Evolutionary conservation across 2,113 vertebrate genomes (phyloP).

Genomic region (Triplophysa dalaica): DNA sequence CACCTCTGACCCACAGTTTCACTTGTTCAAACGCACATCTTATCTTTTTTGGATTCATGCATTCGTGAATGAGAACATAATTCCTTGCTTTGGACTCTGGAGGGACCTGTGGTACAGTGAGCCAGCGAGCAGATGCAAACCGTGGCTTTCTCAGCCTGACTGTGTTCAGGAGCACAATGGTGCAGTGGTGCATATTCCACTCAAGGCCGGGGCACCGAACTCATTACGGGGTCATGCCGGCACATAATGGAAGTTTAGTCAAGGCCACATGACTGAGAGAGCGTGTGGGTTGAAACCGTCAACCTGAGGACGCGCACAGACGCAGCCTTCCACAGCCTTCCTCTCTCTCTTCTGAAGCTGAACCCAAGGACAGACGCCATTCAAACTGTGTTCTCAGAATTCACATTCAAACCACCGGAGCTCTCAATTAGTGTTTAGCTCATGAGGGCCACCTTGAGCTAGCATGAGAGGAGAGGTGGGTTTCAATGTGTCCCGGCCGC

Average conservation of each 20-base stretch:
- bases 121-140: slow-evolving; percentile 22
- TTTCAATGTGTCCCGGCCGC: slow-evolving; percentile 34
- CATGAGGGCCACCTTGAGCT: slow-evolving; percentile 69
- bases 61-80: not conserved
- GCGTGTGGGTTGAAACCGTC: slow-evolving; percentile 54
- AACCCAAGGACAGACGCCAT: slow-evolving; percentile 67
- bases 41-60: not conserved
- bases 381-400: slow-evolving; percentile 65
- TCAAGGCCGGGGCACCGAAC: slow-evolving; percentile 51
- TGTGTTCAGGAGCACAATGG: slow-evolving; percentile 25
- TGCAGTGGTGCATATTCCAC: slow-evolving; percentile 47
- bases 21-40: not conserved
- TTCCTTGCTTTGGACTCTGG: slow-evolving; percentile 29
- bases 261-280: slow-evolving; percentile 45
- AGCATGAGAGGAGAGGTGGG: slow-evolving; percentile 37
- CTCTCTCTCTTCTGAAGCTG: slow-evolving; percentile 49
- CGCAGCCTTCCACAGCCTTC: slow-evolving; percentile 31
- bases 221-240: slow-evolving; percentile 52
- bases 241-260: slow-evolving; percentile 51
- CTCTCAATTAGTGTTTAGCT: slow-evolving; percentile 76
- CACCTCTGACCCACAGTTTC: slow-evolving; percentile 20
- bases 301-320: slow-evolving; percentile 37
- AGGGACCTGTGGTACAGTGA: not conserved
- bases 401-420: slow-evolving; percentile 64
- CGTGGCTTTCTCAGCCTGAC: slow-evolving; percentile 41